A percentile compares a stretch with the other conserved stretches of the same genome.
Conservation (phyloP, 1,140 invertebrate species). For the Carcinoscorpius rotundicauda region DNA sequence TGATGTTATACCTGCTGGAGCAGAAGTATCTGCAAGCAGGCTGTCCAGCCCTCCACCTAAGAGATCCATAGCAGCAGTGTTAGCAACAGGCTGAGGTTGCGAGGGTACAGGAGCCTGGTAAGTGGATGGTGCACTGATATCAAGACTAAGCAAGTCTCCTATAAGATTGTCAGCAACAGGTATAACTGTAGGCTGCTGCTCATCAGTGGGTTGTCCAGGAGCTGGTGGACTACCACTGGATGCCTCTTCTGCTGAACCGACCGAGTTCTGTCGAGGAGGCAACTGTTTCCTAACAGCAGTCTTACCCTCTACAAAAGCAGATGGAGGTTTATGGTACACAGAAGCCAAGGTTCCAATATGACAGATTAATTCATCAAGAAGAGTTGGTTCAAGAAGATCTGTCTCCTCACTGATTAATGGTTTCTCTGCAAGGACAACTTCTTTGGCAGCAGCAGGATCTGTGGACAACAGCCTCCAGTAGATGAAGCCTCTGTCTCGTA, state of each 20-base stretch:
- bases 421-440: slow-evolving; percentile 98
- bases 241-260: slow-evolving; percentile 39
- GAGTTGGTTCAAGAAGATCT: slow-evolving; percentile 91
- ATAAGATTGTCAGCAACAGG: slow-evolving; percentile 86
- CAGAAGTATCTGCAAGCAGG: slow-evolving; percentile 39
- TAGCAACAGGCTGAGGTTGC: slow-evolving; percentile 29
- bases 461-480: slow-evolving; percentile 98
- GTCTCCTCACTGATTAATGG: slow-evolving; percentile 99
- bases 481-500: slow-evolving; percentile 97
- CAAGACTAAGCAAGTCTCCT: slow-evolving; percentile 92
- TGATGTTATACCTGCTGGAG: slow-evolving; percentile 17
- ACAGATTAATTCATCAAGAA: slow-evolving; percentile 96
- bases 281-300: slow-evolving; percentile 31
- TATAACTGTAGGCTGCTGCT: slow-evolving; percentile 55
- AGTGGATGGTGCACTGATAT: slow-evolving; percentile 51
- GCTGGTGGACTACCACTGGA: slow-evolving; percentile 26
- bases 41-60: slow-evolving; percentile 71
- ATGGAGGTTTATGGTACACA: slow-evolving; percentile 98
- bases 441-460: slow-evolving; percentile 96
- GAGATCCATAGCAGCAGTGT: slow-evolving; percentile 44
- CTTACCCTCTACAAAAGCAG: slow-evolving; percentile 89
- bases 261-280: slow-evolving; percentile 26
- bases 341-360: slow-evolving; percentile 97
- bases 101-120: slow-evolving; percentile 35
- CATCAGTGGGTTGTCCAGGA: slow-evolving; percentile 23